Percentiles rank a stretch among this genome's conserved stretches.
phyloP scores from a whole-genome alignment of 2,797 vertebrate genomes.

The Staurois parvus region DNA sequence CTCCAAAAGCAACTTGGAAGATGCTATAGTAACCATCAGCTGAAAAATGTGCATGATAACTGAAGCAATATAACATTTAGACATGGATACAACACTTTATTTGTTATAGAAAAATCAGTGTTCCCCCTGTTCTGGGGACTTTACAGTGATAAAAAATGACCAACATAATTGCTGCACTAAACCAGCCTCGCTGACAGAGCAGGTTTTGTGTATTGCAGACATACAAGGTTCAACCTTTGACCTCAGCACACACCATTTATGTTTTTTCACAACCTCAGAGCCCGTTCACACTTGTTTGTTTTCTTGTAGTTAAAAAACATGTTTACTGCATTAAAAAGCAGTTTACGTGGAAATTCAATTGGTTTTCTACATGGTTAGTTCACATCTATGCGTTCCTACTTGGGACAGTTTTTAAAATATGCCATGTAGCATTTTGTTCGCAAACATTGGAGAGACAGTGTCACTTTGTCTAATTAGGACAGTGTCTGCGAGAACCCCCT shows the following conservation, averaged over 20 bases:
- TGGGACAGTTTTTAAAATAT: background rate
- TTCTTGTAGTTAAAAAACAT: too few species aligned
- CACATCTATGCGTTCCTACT: background rate
- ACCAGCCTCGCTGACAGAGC: background rate
- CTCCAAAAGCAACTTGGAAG: background rate
- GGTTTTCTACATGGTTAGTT: background rate
- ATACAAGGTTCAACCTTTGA: background rate
- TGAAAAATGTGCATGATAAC: background rate
- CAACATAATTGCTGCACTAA: background rate
- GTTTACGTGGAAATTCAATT: background rate
- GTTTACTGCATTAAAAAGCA: background rate
- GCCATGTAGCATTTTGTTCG: too few species aligned
- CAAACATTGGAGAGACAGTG: too few species aligned
- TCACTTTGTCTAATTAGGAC: too few species aligned
- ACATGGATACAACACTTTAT: slow-evolving; percentile 78
- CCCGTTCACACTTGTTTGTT: background rate
- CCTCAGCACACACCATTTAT: background rate
- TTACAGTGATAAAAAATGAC: background rate
- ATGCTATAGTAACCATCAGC: background rate
- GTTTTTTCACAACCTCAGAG: background rate
- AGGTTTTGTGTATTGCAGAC: background rate
- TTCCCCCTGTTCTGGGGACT: slow-evolving; percentile 2
- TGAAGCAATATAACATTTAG: background rate
- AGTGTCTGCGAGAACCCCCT: too few species aligned
- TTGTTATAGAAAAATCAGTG: slow-evolving; percentile 54